Conservation (phyloP, 1,140 invertebrate genomes). For the Cephus cinctus region DNA sequence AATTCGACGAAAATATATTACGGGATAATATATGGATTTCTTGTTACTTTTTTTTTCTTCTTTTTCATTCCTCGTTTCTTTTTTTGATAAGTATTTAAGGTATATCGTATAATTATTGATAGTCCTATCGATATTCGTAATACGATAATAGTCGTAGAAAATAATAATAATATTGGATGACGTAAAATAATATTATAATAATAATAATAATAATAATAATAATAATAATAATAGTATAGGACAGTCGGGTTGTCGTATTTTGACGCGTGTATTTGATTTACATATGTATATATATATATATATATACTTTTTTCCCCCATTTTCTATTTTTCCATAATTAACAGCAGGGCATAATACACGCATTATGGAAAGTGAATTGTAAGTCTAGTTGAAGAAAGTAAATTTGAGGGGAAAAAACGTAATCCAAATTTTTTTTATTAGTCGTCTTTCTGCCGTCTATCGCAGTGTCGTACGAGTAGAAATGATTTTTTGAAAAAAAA, state of each 20-base stretch:
- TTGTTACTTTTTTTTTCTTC: constrained; percentile 14
- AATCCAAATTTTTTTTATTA: too few species aligned
- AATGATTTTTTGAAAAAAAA: too few species aligned
- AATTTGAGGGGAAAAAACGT: too few species aligned
- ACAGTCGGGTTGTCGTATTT: constrained; percentile 23
- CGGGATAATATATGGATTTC: constrained; percentile 28
- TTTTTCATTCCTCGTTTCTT: too few species aligned
- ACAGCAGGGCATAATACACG: too few species aligned
- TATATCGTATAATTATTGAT: background rate
- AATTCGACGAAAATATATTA: constrained; percentile 33
- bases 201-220: background rate
- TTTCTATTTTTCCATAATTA: background rate
- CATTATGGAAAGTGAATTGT: too few species aligned
- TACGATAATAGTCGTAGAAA: constrained; percentile 21
- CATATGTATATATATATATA: background rate
- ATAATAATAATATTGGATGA: constrained; percentile 16
- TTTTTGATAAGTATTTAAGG: background rate
- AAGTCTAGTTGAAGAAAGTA: too few species aligned
- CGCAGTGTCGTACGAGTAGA: too few species aligned
- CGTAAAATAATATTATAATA: constrained; percentile 16
- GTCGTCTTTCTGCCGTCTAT: too few species aligned
- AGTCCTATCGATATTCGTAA: constrained; percentile 17
- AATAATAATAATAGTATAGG: constrained; percentile 19
- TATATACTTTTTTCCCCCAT: background rate
- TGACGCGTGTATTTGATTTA: constrained; percentile 31